Base-by-base conservation (phyloP, 2,113 vertebrate genomes). In the Gallinago jamesoni region DNA sequence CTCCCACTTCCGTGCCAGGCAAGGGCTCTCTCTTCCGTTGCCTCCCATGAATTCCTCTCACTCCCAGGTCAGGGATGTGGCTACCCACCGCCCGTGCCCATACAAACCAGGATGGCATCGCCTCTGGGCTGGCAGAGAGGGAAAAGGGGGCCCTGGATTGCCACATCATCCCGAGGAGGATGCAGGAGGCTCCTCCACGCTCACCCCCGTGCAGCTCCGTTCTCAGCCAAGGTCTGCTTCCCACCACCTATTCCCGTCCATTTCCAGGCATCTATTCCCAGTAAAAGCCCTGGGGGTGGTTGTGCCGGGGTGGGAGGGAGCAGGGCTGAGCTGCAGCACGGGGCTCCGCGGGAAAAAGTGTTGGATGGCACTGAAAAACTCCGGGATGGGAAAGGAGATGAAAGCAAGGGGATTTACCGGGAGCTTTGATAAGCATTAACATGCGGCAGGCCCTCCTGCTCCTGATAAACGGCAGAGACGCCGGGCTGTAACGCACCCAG, bases 171-270 rank as follows among this genome's bases (percentile, higher is more conserved):
- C 50, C 4, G 6, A 23, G 39, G 23, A 28, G 37, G 27, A 39
- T 12, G 23, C 50, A 6, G 28, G 52, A 74, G 21, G 66, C 27
- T 78, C 31, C 73, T 27, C 78, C 14, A 4, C 1, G 7, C 55
- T 17, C 70, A n/a, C 33, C 12, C n/a, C 0, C 10, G n/a, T 2
- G 35, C 23, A 24, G 41, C 31, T 48, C 63, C 4, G 1, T 8
- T 33, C 70, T 10, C 56, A 17, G 33, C 3, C 0, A 16, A 55
- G 5, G 0, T 39, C n/a, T 75, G 75, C 52, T 45, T 24, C 30
- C 21, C 50, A 35, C n/a, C 12, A 0, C 6, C 47, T 7, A 6
- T 5, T 9, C 48, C 43, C n/a, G 33, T 57, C 22, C 15, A 4
- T 6, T 75, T 67, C 41, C 8, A 39, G 47, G 35, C 19, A 31